Percentiles rank a stretch among this genome's conserved stretches.
Evolutionary conservation across 2,113 vertebrate genomes (phyloP).

Genomic region (Phrynosoma blainvillii): DNA sequence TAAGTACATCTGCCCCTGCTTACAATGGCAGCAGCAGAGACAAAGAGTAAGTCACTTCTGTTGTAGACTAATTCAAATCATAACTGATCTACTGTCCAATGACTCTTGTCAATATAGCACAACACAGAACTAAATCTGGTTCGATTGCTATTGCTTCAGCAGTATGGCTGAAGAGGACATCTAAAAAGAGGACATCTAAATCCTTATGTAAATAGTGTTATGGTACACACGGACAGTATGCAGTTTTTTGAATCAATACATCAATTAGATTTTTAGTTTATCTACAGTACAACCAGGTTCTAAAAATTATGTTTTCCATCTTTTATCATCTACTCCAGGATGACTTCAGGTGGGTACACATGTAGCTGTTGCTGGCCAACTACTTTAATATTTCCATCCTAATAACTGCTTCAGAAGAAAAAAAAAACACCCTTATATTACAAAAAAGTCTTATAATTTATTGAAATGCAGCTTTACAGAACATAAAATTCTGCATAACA

Average conservation of each 20-base stretch:
- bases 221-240: background rate
- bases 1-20: background rate
- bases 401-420: background rate
- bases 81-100: background rate
- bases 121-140: background rate
- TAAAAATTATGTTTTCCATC: background rate
- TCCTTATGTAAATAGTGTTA: background rate
- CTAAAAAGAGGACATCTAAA: background rate
- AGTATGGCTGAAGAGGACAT: background rate
- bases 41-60: too few relatives aligned
- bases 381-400: background rate
- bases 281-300: too few relatives aligned
- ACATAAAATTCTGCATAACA: background rate
- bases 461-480: slow-evolving; percentile 29
- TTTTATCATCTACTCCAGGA: background rate
- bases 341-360: background rate
- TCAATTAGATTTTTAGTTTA: background rate
- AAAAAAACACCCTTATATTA: background rate
- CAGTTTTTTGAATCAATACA: background rate
- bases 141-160: background rate
- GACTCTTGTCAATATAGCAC: background rate
- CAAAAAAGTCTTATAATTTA: slow-evolving; percentile 16
- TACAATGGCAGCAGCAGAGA: background rate
- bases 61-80: background rate
- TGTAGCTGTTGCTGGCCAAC: too few relatives aligned